Evolutionary conservation across 2,888 invertebrate species (phyloP), one percentile per base, ranked within the genome.

Genomic region (Chrysotoxum bicinctum): DNA sequence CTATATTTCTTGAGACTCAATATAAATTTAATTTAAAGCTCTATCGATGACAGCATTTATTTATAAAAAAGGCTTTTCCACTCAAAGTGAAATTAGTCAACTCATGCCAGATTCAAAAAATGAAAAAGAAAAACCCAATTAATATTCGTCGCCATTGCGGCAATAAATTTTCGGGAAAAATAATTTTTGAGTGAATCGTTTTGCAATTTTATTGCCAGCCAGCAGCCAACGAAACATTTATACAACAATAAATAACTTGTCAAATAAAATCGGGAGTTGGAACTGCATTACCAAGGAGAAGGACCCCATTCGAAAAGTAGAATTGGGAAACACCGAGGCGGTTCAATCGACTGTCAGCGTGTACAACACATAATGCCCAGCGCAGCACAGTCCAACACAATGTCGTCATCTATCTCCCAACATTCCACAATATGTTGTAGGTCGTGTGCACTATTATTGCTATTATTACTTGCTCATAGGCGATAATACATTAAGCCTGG

Each of bases 401-500:
- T 23, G 45, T 16, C 19, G 32, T 58, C 74, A 48, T 79, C 62
- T 64, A 79, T 84, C 79, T 75, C 64, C 64, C 74, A 72, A 66
- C 79, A 84, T 84, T 74, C 70, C 84, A 60, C n/a, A n/a, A n/a
- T 84, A 72, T 84, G 79, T 66, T 30, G 79, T 79, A 68, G 76
- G 80, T 68, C 32, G 75, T 80, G 80, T 76, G 52, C 80, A 80
- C 75, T 76, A 80, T 76, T 75, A 84, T 84, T 62, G 26, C 23
- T 84, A 84, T 84, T 84, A 84, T 80, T 84, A 80, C 80, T 80
- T 84, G 80, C 75, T 84, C 72, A 84, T 80, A 80, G 84, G 84
- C 84, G 84, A 80, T 83, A 84, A 80, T 84, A 84, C 75, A 84
- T 84, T 79, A 84, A 80, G 80, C 80, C 54, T 16, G 72, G 30